phyloP scores from a whole-genome alignment of 2,113 vertebrate genomes.

The Agapornis roseicollis region DNA sequence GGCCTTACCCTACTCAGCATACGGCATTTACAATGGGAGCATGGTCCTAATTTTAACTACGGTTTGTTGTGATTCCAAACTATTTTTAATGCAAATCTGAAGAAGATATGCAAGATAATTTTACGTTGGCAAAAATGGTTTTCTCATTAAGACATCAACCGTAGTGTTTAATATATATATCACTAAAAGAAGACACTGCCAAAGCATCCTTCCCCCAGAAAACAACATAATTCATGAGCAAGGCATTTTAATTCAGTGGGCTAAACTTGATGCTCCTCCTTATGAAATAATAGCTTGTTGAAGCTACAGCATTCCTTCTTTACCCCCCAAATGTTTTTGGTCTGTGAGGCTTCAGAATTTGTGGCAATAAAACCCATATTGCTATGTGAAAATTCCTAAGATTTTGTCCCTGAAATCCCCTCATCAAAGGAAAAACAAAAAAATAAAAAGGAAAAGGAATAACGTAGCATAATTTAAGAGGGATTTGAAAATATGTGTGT shows the following conservation, averaged over 20 bases:
- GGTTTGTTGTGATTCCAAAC: not conserved
- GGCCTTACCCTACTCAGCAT: not conserved
- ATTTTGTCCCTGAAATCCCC: constrained; percentile 50
- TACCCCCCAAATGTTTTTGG: not conserved
- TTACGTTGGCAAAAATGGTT: not conserved
- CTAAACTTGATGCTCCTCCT: constrained; percentile 54
- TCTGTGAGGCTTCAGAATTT: constrained; percentile 54
- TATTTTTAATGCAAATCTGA: constrained; percentile 9
- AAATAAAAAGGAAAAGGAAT: not conserved
- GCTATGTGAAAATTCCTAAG: constrained; percentile 31
- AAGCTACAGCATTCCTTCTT: not conserved
- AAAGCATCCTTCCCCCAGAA: constrained; percentile 63
- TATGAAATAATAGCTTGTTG: constrained; percentile 52
- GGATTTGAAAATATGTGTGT: not conserved
- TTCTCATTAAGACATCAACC: constrained; percentile 28
- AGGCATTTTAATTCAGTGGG: constrained; percentile 57
- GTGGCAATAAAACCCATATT: constrained; percentile 52
- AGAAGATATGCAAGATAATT: not conserved
- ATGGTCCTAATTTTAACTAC: not conserved
- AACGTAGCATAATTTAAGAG: not conserved
- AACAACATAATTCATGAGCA: constrained; percentile 63
- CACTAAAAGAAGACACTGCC: not conserved
- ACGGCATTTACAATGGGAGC: not conserved
- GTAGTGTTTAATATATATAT: not conserved
- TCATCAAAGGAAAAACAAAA: not conserved